phyloP scores from a whole-genome alignment of 2,888 invertebrate genomes.

The Apeira syringaria region DNA sequence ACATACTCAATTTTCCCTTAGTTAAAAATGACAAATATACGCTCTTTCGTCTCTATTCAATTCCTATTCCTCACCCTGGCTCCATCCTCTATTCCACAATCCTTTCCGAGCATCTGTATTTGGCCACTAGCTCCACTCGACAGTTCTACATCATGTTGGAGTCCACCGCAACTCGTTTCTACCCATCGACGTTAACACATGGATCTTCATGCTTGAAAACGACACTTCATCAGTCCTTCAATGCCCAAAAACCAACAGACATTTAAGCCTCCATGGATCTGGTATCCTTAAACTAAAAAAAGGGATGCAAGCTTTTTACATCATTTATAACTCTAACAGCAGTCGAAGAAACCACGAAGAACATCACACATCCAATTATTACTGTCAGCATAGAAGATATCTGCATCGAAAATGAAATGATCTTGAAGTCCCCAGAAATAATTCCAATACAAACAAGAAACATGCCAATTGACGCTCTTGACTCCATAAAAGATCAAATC shows the following conservation, averaged over 20 bases:
- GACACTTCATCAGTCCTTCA: not conserved
- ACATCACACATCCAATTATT: not conserved
- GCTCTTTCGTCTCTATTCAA: conserved; percentile 36
- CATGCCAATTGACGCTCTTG: not conserved
- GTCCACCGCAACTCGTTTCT: conserved; percentile 1
- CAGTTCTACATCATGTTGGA: conserved; percentile 24
- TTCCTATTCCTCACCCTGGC: conserved; percentile 36
- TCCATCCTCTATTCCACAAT: conserved; percentile 33
- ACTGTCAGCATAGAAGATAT: not conserved
- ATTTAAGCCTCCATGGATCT: not conserved
- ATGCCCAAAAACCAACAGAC: not conserved
- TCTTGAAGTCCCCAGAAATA: not conserved
- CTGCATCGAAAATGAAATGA: not conserved
- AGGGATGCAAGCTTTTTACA: not conserved
- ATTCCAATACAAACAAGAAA: not conserved
- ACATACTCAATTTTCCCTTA: conserved; percentile 35
- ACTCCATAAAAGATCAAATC: not conserved
- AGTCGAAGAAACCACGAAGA: not conserved
- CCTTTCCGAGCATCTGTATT: conserved; percentile 37
- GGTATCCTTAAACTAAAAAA: not conserved
- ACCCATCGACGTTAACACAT: not conserved
- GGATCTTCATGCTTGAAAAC: not conserved
- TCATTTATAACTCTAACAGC: not conserved
- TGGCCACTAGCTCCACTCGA: conserved; percentile 26
- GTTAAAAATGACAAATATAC: conserved; percentile 29